Evolutionary conservation across 92 coral and sea anemone species (phyloP).

Genomic region (Palythoa grandiflora): DNA sequence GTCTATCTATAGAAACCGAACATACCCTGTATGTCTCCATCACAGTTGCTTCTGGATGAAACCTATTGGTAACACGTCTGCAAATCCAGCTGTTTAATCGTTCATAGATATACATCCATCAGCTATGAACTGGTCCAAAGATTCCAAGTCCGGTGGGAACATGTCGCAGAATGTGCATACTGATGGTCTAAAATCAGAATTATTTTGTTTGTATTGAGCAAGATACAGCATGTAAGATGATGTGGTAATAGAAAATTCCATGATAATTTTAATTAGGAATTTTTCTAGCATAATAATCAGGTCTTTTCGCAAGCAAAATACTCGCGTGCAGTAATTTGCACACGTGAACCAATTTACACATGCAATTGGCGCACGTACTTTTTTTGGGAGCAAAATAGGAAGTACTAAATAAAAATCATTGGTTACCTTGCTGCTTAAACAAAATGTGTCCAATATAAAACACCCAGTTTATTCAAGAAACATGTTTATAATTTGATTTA

Average conservation of each 20-base stretch:
- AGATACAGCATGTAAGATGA: too few species aligned
- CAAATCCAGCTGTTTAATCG: constrained; percentile 58
- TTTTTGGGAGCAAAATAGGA: constrained; percentile 17
- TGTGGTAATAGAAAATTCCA: too few species aligned
- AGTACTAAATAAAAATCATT: neutral
- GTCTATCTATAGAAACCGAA: neutral
- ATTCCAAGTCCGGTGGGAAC: constrained; percentile 1
- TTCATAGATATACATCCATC: constrained; percentile 56
- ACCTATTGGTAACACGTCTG: constrained; percentile 52
- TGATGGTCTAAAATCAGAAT: neutral
- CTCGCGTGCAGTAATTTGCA: neutral
- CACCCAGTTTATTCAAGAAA: too few species aligned
- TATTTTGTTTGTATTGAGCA: too few species aligned
- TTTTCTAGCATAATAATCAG: neutral
- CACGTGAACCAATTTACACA: constrained; percentile 5
- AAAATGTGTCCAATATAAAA: too few species aligned
- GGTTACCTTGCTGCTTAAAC: too few species aligned
- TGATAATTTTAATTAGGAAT: too few species aligned
- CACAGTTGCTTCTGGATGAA: constrained; percentile 45
- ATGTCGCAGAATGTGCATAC: constrained; percentile 21
- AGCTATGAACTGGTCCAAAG: constrained; percentile 13
- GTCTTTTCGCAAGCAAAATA: constrained; percentile 12
- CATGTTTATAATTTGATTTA: too few species aligned
- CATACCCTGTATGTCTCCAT: constrained; percentile 36
- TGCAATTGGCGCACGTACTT: constrained; percentile 2